Evolutionary conservation across 2,113 vertebrate genomes (phyloP), one percentile per base, ranked within the genome.

Genomic region (Syngnathus scovelli): DNA sequence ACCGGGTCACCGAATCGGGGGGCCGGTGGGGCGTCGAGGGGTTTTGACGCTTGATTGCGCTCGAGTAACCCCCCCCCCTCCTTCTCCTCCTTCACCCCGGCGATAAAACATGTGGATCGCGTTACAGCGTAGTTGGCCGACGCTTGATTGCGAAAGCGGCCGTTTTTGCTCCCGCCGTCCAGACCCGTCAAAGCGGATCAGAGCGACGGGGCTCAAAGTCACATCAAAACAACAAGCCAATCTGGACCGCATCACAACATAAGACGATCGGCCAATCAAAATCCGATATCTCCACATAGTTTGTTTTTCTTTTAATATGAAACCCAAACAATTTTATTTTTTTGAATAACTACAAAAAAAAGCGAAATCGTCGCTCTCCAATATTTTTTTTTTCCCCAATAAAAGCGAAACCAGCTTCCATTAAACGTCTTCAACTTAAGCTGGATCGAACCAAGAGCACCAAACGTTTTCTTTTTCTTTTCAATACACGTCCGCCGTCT

Each of bases 101-200:
- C 64, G 74, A 87, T 89, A 88, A 88, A 91, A 87, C 90, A 91
- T 87, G 78, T 88, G 89, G 89, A 87, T 90, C 79, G 66, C 78
- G 80, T 92, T 92, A 90, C 83, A 16, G 70, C 74, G 64, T 76
- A 66, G 76, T 83, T 81, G 78, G 85, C 81, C 82, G 71, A 49
- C 68, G 82, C 87, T 90, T 90, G 89, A 90, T 90, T 91, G 85
- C 86, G 68, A 83, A 87, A 87, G 83, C 78, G 72, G 71, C 74
- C 74, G 75, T 75, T 86, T 33, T 82, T 81, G 81, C 83, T 87
- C 83, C 72, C 63, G 74, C 73, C 67, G 83, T 80, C 81, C 83
- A 74, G 87, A 81, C 78, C 82, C 86, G 89, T 91, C 91, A 89
- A 51, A 74, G 84, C 77, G 76, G 77, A 91, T 91, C 86, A 89